Percentiles rank a stretch among this genome's conserved stretches.
Evolutionary conservation across 2,113 vertebrate species (phyloP).

Genomic region (Rissa tridactyla): DNA sequence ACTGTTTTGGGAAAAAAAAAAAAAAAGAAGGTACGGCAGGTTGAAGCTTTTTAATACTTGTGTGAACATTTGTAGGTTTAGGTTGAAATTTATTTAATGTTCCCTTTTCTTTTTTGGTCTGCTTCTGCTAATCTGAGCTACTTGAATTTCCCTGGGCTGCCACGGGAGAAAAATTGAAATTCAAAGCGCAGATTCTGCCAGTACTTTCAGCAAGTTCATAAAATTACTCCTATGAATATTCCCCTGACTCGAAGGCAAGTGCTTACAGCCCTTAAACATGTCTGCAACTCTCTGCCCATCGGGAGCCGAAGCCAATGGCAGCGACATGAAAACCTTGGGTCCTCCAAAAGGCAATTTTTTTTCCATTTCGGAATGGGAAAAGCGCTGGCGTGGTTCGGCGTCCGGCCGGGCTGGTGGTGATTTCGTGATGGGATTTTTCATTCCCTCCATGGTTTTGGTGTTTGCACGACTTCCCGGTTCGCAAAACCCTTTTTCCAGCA

Average conservation of each 20-base stretch:
- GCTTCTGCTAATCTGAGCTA: not conserved
- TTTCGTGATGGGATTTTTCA: fast-evolving
- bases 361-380: not conserved
- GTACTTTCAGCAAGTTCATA: conserved; percentile 16
- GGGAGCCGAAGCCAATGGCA: not conserved
- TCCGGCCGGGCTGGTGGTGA: not conserved
- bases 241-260: not conserved
- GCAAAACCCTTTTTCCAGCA: not conserved
- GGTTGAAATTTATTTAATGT: conserved; percentile 22
- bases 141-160: not conserved
- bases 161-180: conserved; percentile 11
- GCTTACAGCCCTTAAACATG: not conserved
- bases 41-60: not conserved
- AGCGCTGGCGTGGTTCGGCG: not conserved
- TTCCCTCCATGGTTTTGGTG: not conserved
- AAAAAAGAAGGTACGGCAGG: not conserved
- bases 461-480: not conserved
- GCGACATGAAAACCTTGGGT: not conserved
- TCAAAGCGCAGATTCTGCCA: conserved; percentile 14
- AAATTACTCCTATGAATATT: not conserved
- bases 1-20: not conserved
- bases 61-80: not conserved
- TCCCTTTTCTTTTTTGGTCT: not conserved
- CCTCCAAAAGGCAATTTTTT: not conserved
- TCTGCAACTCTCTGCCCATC: fast-evolving